Base-by-base conservation (phyloP, 2,888 invertebrate species). In the Cenopis cana region DNA sequence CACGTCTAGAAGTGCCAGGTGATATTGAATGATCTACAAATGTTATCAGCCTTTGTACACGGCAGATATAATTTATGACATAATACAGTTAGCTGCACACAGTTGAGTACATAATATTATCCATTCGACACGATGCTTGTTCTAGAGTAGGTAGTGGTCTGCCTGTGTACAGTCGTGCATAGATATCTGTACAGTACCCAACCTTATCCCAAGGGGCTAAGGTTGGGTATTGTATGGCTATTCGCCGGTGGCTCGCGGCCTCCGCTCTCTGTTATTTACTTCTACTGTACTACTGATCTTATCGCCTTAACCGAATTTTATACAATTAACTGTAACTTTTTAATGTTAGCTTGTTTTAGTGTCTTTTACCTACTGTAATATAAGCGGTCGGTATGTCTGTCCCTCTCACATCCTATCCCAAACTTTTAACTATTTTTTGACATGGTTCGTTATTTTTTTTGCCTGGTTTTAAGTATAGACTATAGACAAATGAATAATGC, bases 281-380 rank as follows among this genome's bases (percentile, higher is more conserved):
- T 70, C 60, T 70, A 70, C 55, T 29, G 18, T 74, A 77, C 76
- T 79, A 85, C 82, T 78, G 81, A 84, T 84, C 82, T 83, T 84
- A 85, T 85, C 82, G 86, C 88, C 85, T 87, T 86, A 84, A 79
- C 85, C 82, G 86, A 85, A 85, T 86, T 84, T 84, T 83, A 83
- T 84, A 85, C 81, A 72, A 81, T 79, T 81, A 79, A 74, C 74
- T 75, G 59, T 74, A 79, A 81, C 77, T 75, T 77, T 81, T 77
- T 82, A 77, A 79, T 74, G 79, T 81, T 83, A 82, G 81, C 78
- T 79, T 77, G 78, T 79, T 76, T 50, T 69, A 70, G 70, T 66
- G 70, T 66, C 55, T 36, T 66, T 68, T 29, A n/a, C n/a, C n/a
- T n/a, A 59, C 50, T 57, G 46, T 70, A 68, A 55, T 70, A 24